Evolutionary conservation across 2,888 invertebrate species (phyloP).

Genomic region (Hofmannophila pseudospretella): DNA sequence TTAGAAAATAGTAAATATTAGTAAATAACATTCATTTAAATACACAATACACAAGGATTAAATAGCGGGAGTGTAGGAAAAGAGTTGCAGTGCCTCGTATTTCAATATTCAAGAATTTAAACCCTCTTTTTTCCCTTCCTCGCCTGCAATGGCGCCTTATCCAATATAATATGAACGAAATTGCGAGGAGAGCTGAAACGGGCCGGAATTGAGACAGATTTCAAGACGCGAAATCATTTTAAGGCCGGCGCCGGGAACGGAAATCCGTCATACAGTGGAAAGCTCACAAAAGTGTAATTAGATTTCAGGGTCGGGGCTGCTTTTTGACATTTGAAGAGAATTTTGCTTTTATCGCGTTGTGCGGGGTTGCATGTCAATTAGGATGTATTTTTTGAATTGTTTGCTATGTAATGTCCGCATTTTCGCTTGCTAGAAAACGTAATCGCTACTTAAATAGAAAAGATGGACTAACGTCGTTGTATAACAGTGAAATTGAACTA

Average conservation of each 20-base stretch:
- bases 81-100: neutral
- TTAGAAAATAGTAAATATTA: no score
- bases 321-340: slow-evolving; percentile 17
- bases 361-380: neutral
- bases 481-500: no score
- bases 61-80: no score
- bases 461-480: no score
- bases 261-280: slow-evolving; percentile 47
- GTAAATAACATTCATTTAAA: no score
- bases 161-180: slow-evolving; percentile 46
- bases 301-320: slow-evolving; percentile 30
- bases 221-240: slow-evolving; percentile 53
- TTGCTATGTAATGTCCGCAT: no score
- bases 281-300: slow-evolving; percentile 37
- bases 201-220: slow-evolving; percentile 53
- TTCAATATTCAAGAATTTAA: slow-evolving; percentile 6
- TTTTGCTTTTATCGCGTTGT: neutral
- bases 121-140: slow-evolving; percentile 2
- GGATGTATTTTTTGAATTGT: no score
- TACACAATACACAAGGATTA: no score
- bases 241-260: slow-evolving; percentile 36
- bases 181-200: slow-evolving; percentile 45
- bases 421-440: no score
- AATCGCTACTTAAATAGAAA: no score
- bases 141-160: slow-evolving; percentile 23